Base-by-base conservation (phyloP, 2,888 invertebrate genomes). In the Lycaena phlaeas region DNA sequence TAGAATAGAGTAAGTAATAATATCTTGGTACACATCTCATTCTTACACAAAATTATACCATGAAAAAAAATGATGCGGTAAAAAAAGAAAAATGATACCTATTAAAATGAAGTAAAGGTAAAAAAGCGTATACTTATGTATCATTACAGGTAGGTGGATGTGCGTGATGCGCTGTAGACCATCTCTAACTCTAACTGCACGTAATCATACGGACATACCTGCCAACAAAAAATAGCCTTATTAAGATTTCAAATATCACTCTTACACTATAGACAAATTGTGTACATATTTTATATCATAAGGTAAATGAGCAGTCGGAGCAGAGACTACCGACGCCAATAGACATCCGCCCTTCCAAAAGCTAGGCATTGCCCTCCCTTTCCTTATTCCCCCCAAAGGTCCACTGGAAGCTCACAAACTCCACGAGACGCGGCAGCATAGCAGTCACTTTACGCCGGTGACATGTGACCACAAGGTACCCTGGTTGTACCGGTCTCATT, bases 161-260 rank as follows among this genome's bases (percentile, higher is more conserved):
- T 39, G 43, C 39, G 29, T 43, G 39, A 42, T 36, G 36, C 27
- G 34, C 39, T 26, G 36, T 27, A 40, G 28, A 43, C 39, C 42
- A 43, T 39, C 42, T 27, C 38, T 6, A 30, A 14, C 38, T 38
- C 49, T 30, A 34, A 45, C 53, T 54, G 55, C 34, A 39, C 25
- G 17, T 39, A 42, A 42, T 42, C 28, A 39, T 27, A 39, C 27
- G 36, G 36, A 42, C 58, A 41, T 69, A 69, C 69, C 68, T 69
- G 69, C 39, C 54, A 60, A 58, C 56, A 64, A 63, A 52, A 48
- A 40, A 40, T 28, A 28, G 25, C 15, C 30, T 39, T 25, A 26
- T 31, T 39, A 39, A 17, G 15, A 31, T 30, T 17, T 26, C 14
- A 12, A 40, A 38, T 22, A 22, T 22, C 9, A 22, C 18, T 18